These are phyloP conservation scores for Acromyrmex charruanus DNA, from an alignment of 1,140 invertebrate genomes.

Conservation along the genomic window DNA sequence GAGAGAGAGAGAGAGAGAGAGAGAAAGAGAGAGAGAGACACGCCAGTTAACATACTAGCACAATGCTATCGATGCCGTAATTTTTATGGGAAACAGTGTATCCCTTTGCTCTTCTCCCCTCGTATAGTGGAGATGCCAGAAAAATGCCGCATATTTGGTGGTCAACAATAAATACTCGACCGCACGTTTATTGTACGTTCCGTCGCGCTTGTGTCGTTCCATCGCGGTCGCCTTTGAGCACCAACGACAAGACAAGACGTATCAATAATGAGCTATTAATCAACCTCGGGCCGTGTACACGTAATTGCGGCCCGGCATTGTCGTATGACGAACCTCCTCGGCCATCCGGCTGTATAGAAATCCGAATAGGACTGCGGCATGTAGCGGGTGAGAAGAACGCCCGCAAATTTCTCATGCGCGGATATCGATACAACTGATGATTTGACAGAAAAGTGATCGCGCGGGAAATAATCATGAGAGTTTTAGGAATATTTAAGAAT, in stretches of 20 bases:
- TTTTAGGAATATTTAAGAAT: not conserved
- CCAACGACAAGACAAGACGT: slow-evolving; percentile 54
- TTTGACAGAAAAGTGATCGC: not conserved
- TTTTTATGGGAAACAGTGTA: not conserved
- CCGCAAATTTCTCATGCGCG: not conserved
- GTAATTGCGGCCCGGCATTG: slow-evolving; percentile 59
- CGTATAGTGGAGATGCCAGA: slow-evolving; percentile 9
- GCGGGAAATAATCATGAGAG: not conserved
- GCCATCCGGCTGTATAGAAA: slow-evolving; percentile 28
- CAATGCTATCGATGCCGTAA: slow-evolving; percentile 23
- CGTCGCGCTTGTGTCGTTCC: slow-evolving; percentile 9
- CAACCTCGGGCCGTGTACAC: slow-evolving; percentile 51
- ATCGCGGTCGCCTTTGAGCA: slow-evolving; percentile 51
- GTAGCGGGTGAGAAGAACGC: slow-evolving; percentile 52
- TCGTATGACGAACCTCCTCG: slow-evolving; percentile 52
- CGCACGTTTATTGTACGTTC: slow-evolving; percentile 38
- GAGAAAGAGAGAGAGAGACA: slow-evolving; percentile 5
- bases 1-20: not conserved
- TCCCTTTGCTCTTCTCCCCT: not conserved
- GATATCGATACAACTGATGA: not conserved
- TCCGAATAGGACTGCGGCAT: slow-evolving; percentile 9
- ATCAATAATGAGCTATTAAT: slow-evolving; percentile 64
- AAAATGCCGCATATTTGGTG: slow-evolving; percentile 44
- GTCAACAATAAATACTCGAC: slow-evolving; percentile 12
- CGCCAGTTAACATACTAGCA: slow-evolving; percentile 33